Evolutionary conservation across 2,113 vertebrate species (phyloP).

Genomic region (Dromas ardeola): DNA sequence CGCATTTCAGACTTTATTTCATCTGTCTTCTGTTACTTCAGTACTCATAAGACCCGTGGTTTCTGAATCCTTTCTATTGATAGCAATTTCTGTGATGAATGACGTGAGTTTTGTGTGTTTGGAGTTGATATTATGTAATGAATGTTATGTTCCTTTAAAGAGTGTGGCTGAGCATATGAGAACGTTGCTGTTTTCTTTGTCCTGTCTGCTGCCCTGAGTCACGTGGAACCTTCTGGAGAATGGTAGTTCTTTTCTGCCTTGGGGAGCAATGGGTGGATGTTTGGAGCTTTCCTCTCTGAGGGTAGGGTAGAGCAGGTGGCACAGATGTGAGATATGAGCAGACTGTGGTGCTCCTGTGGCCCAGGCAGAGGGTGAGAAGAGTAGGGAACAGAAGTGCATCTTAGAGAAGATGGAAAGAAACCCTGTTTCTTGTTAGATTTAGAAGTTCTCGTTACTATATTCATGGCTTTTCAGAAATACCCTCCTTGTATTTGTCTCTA

Average conservation of each 20-base stretch:
- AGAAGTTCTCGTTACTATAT: background rate
- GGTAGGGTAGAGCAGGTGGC: fast-evolving
- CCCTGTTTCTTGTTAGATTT: background rate
- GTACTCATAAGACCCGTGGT: background rate
- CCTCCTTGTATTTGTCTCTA: background rate
- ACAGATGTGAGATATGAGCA: background rate
- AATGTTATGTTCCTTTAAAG: background rate
- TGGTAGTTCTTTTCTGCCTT: background rate
- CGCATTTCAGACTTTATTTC: background rate
- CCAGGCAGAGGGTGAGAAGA: background rate
- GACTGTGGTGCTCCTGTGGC: background rate
- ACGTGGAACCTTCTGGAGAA: background rate
- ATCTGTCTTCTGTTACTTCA: background rate
- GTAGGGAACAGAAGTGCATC: background rate
- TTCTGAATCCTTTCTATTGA: background rate
- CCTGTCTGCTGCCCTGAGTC: background rate
- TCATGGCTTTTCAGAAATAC: background rate
- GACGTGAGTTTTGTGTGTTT: background rate
- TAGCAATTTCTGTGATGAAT: background rate
- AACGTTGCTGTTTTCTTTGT: background rate
- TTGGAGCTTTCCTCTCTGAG: background rate
- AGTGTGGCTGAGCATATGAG: background rate
- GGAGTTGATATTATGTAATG: background rate
- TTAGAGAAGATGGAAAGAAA: background rate
- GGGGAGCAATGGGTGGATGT: background rate